Percentiles rank a stretch among this genome's conserved stretches.
Conservation (phyloP, 1,140 invertebrate genomes). For the Drosophila ambigua region DNA sequence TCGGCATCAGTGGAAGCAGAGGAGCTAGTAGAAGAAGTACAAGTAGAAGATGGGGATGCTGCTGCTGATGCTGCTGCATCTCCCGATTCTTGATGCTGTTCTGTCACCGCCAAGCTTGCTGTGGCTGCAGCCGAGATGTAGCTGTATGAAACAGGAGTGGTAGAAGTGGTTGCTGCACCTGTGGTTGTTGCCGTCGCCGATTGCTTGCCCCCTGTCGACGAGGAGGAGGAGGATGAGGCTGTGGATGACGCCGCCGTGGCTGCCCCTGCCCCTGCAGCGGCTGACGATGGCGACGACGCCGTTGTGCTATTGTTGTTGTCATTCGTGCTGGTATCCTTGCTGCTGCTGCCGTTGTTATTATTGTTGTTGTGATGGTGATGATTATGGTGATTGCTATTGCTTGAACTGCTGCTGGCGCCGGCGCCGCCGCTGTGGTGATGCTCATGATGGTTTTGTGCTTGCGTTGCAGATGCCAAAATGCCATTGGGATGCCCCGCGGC, state of each 20-base stretch:
- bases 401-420: slow-evolving; percentile 52
- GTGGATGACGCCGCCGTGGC: slow-evolving; percentile 27
- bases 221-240: slow-evolving; percentile 23
- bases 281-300: slow-evolving; percentile 14
- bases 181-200: slow-evolving; percentile 49
- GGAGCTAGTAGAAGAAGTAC: slow-evolving; percentile 37
- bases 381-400: slow-evolving; percentile 62
- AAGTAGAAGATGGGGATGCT: slow-evolving; percentile 16
- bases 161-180: slow-evolving; percentile 48
- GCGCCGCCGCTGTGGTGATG: slow-evolving; percentile 65
- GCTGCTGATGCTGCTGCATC: slow-evolving; percentile 9
- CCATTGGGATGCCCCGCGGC: slow-evolving; percentile 57
- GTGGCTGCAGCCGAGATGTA: background rate
- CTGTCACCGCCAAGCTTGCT: slow-evolving; percentile 15
- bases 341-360: slow-evolving; percentile 32
- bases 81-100: slow-evolving; percentile 8
- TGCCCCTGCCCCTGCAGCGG: slow-evolving; percentile 13
- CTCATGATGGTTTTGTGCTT: slow-evolving; percentile 76
- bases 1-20: slow-evolving; percentile 33
- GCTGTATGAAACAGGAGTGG: slow-evolving; percentile 17
- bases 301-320: slow-evolving; percentile 27
- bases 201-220: slow-evolving; percentile 47
- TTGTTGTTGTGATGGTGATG: slow-evolving; percentile 66
- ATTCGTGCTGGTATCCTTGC: slow-evolving; percentile 42
- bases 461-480: slow-evolving; percentile 53